Evolutionary conservation across 2,888 invertebrate species (phyloP).

Genomic region (Parnassius orleans): DNA sequence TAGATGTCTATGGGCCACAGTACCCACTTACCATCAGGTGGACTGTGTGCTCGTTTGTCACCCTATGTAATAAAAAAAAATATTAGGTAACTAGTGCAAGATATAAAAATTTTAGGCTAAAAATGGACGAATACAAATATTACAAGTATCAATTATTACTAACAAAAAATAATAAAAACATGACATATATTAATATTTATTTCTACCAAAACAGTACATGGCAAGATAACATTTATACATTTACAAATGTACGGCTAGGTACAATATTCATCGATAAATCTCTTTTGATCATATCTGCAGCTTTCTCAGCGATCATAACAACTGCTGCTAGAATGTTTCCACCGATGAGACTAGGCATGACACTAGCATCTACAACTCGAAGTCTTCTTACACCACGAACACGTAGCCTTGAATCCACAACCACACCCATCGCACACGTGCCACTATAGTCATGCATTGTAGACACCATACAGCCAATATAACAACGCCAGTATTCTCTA

Average conservation of each 20-base stretch:
- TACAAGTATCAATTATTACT: no score
- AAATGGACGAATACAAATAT: no score
- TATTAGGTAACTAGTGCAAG: neutral
- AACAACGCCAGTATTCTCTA: constrained; percentile 40
- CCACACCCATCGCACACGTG: constrained; percentile 34
- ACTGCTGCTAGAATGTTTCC: constrained; percentile 40
- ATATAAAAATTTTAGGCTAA: neutral
- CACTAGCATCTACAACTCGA: constrained; percentile 41
- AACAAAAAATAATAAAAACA: no score
- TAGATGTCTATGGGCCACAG: no score
- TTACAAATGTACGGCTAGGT: constrained; percentile 18
- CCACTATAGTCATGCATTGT: constrained; percentile 30
- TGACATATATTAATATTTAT: no score
- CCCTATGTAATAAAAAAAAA: no score
- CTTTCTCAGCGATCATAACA: constrained; percentile 41
- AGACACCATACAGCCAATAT: constrained; percentile 22
- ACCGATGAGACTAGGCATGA: constrained; percentile 38
- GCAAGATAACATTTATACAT: neutral
- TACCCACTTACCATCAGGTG: no score
- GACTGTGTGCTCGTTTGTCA: no score
- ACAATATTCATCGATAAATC: constrained; percentile 24
- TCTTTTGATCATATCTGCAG: constrained; percentile 32
- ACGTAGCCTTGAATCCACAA: constrained; percentile 66
- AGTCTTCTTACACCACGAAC: constrained; percentile 37
- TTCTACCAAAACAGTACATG: neutral